Conservation (phyloP, 2,888 invertebrate genomes). For the Glyphotaelius pellucidus region DNA sequence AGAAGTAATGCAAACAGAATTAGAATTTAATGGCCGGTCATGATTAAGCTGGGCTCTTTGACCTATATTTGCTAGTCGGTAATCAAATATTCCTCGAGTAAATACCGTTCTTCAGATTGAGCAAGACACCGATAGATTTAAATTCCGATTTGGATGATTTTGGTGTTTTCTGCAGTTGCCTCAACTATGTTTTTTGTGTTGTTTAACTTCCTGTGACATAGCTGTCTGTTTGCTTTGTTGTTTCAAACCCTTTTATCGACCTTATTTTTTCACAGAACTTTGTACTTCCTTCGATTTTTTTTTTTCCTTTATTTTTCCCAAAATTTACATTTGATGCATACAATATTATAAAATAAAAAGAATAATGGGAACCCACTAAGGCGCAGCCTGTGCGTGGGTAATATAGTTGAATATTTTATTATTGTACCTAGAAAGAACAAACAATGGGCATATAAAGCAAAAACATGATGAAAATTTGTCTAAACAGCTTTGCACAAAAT, state of each 20-base stretch:
- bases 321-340: too few relatives aligned
- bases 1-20: neutral
- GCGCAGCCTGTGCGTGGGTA: too few relatives aligned
- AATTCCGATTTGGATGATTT: neutral
- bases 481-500: too few relatives aligned
- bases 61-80: neutral
- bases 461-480: too few relatives aligned
- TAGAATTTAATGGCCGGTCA: slow-evolving; percentile 19
- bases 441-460: too few relatives aligned
- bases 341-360: too few relatives aligned
- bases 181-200: neutral
- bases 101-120: neutral
- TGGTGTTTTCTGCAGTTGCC: neutral
- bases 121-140: neutral
- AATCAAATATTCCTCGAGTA: neutral
- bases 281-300: neutral
- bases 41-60: slow-evolving; percentile 9
- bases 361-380: too few relatives aligned
- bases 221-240: neutral
- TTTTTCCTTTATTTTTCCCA: too few relatives aligned
- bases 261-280: neutral
- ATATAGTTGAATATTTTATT: too few relatives aligned
- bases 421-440: too few relatives aligned
- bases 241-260: neutral
- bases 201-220: neutral